Evolutionary conservation across 2,113 vertebrate species (phyloP), one percentile per base, ranked within the genome.

Genomic region (Nycticryphes semicollaris): DNA sequence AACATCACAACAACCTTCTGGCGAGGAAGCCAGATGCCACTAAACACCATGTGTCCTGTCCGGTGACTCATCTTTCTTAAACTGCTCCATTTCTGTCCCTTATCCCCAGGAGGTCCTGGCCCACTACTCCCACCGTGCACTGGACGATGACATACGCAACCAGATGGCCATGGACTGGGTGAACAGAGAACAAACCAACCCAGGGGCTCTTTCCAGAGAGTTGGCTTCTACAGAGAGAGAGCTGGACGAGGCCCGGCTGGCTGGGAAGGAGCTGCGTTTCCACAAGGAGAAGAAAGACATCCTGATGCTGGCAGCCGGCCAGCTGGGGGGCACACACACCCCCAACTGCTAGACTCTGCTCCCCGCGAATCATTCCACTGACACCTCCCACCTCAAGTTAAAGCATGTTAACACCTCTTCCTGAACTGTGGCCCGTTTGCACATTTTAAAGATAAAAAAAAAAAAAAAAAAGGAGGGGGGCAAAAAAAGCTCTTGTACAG

Each of bases 251-350:
- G 99, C 99, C 11, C 97, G 99, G 59, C 98, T 99, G 96, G 99
- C 99, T 0, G 99, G 99, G 45, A 98, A 99, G 91, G 99, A 99
- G 98, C 98, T 99, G 45, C 98, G 99, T 7, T 99, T 99, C 98
- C 99, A 99, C 89, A 99, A 99, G 97, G 99, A 99, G 98, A 99
- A 99, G 98, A 99, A 99, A 80, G 99, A 99, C 97, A 99, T 99
- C 97, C 98, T 99, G 92, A 98, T 99, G 98, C 93, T 99, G 94
- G 99, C 99, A 0, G 98, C 99, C 4, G 99, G 99, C 76, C 99
- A 99, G 95, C 95, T 99, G 96, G 99, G 98, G 41, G 98, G 98
- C 67, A 97, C 98, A 1, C 98, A 99, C 76, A 97, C 99, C 37
- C 98, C 98, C 62, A 97, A 86, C 81, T 98, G 98, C 96, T 99